Percentiles rank a stretch among this genome's conserved stretches.
Conservation (phyloP, 2,113 vertebrate species). For the Chionomys nivalis region DNA sequence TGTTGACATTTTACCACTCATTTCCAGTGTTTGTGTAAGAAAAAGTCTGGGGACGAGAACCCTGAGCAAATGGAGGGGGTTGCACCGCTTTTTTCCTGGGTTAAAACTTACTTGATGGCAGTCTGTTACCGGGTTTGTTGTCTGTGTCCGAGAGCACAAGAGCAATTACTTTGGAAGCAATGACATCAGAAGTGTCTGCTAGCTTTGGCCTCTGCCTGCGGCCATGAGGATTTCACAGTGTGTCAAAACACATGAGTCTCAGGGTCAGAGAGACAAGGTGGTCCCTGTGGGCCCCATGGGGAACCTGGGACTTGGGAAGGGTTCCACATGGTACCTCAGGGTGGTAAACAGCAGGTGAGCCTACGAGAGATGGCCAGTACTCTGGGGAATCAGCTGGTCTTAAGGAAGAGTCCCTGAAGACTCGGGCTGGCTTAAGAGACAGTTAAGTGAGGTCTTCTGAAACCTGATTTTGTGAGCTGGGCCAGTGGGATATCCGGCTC, state of each 20-base stretch:
- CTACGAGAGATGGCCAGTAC: neutral
- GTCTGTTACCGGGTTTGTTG: conserved; percentile 30
- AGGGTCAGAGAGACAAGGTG: neutral
- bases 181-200: neutral
- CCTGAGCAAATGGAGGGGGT: conserved; percentile 43
- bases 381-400: conserved; percentile 48
- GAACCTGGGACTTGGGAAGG: conserved; percentile 5
- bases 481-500: neutral
- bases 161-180: conserved; percentile 64
- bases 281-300: neutral
- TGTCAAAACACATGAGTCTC: neutral
- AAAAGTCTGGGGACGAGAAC: conserved; percentile 50
- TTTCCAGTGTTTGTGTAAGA: conserved; percentile 68
- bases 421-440: conserved; percentile 2
- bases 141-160: conserved; percentile 54
- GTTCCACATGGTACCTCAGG: neutral
- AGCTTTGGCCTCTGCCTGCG: conserved; percentile 49
- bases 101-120: conserved; percentile 73
- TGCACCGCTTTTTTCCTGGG: neutral
- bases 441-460: conserved; percentile 50
- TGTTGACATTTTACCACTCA: conserved; percentile 64
- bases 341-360: neutral
- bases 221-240: neutral
- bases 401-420: conserved; percentile 57
- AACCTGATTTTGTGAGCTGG: conserved; percentile 54